phyloP scores from a whole-genome alignment of 2,797 vertebrate species.

The Cyclura pinguis region DNA sequence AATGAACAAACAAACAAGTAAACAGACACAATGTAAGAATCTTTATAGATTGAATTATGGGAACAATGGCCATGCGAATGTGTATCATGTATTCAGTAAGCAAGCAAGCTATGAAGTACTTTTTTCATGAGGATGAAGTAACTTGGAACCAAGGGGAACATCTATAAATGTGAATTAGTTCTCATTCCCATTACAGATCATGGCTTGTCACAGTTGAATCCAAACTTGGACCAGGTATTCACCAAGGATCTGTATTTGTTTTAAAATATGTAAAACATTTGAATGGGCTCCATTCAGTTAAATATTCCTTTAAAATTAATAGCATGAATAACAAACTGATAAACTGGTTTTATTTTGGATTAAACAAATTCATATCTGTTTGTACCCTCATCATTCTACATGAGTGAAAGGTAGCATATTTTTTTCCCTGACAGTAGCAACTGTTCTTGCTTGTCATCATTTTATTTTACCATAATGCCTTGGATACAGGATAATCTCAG shows the following conservation, averaged over 20 bases:
- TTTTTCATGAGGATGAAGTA: neutral
- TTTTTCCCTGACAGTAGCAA: neutral
- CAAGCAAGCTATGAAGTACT: neutral
- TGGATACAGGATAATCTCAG: too few species aligned
- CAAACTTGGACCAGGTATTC: neutral
- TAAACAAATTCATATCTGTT: neutral
- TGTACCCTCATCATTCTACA: neutral
- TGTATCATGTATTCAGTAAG: neutral
- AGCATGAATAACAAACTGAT: neutral
- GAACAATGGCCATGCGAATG: neutral
- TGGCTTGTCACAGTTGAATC: neutral
- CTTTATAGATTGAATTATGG: neutral
- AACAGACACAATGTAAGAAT: neutral
- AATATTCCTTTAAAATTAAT: neutral
- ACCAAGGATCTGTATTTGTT: neutral
- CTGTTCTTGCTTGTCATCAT: neutral
- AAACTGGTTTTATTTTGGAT: neutral
- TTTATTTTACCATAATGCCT: neutral
- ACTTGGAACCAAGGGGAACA: neutral
- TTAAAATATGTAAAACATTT: neutral
- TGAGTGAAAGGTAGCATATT: neutral
- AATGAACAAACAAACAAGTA: neutral
- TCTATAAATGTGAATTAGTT: neutral
- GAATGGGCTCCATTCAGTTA: neutral
- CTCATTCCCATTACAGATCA: neutral